Evolutionary conservation across 1,140 invertebrate species (phyloP), one percentile per base, ranked within the genome.

Genomic region (Drosophila burlai): DNA sequence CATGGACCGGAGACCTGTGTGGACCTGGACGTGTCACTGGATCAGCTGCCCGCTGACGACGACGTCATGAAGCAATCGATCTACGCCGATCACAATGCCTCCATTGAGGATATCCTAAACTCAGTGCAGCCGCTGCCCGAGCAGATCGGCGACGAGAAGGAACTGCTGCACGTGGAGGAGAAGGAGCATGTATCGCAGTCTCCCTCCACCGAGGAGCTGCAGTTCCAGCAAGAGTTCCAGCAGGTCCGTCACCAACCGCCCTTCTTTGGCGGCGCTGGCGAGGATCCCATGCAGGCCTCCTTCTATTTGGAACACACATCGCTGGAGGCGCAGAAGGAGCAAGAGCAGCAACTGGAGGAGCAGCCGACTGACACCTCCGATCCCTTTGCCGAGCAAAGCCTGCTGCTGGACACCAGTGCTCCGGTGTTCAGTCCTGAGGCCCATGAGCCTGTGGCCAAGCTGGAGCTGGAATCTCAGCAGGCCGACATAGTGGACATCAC

Each of bases 1-100:
- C 91, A 92, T 43, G 87, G 87, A 11, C 91, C 91, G 0, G 91
- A 92, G 38, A 92, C 91, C 21, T 81, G 83, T 61, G 91, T 92
- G 11, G 91, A 92, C 29, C 47, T 91, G 50, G 91, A 92, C 11
- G 40, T 64, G 10, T 52, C 63, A 4, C 60, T 77, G n/a, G 43
- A 64, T 24, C 54, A 80, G 26, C 24, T 50, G 21, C 21, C 47
- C 26, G 10, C 31, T 36, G 16, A 52, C 13, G 77, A 76, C 16
- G 83, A 89, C 40, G 76, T 91, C 13, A 91, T 91, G 89, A 89
- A 91, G 29, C 69, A 68, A 34, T 91, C 89, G 2, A 71, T 91
- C 7, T 91, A 91, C 66, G 71, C 50, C 13, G 77, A 83, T 16
- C 57, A 75, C 3, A 80, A 79, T 58, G 71, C 77, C 6, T 71